Base-by-base conservation (phyloP, 2,888 invertebrate species). In the Hemaris fuciformis region DNA sequence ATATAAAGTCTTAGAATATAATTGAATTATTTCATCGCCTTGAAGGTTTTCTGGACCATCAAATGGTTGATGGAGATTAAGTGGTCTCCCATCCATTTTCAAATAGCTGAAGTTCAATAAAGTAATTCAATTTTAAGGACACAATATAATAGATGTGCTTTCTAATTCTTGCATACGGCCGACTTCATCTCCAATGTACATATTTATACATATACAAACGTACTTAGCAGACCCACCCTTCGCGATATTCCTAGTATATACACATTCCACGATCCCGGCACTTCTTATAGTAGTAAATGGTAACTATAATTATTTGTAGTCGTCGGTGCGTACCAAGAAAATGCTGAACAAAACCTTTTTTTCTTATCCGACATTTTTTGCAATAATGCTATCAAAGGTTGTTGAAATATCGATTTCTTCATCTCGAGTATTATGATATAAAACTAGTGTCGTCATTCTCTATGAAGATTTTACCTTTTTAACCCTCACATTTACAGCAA, bases 181-280 rank as follows among this genome's bases (percentile, higher is more conserved):
- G 38, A 38, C 38, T 10, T n/a, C 38, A 38, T 0, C 3, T 22
- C 13, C 13, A 48, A 22, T 48, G 22, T 18, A 31, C 8, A 53
- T 27, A 18, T 53, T 45, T 45, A 45, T 45, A 45, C 43, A 48
- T 48, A n/a, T 15, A 48, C 38, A 38, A 4, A 42, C 27, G 22
- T 41, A 57, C 15, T 57, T 6, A 57, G 23, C 31, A 31, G 31
- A 42, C 18, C 38, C 38, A 23, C 20, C 15, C 53, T 56, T 59
- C 42, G 23, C 38, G 38, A 60, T 45, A 48, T 45, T 60, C 45
- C 42, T 57, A 62, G 38, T 61, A 62, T 58, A 77, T 77, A 79
- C 82, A 72, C 87, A 91, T 91, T 91, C 91, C 91, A 91, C 91
- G 67, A 75, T 84, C 91, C 91, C 91, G 90, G 91, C 90, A 80